Evolutionary conservation across 2,113 vertebrate species (phyloP).

Genomic region (Pampusana beccarii): DNA sequence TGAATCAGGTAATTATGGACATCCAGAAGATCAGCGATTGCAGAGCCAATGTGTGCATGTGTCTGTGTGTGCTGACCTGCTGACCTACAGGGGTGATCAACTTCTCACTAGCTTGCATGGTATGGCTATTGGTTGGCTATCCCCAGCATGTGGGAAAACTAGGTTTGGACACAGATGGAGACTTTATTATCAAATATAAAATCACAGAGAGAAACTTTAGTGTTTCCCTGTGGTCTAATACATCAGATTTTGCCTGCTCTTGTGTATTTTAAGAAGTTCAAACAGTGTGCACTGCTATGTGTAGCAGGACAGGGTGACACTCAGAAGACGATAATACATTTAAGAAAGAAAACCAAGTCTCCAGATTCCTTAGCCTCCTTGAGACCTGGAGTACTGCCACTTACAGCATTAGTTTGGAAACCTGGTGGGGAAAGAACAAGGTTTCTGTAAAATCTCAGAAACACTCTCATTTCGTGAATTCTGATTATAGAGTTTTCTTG

Average conservation of each 20-base stretch:
- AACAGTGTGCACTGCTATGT: background rate
- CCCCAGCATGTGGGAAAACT: background rate
- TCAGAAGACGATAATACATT: background rate
- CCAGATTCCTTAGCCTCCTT: background rate
- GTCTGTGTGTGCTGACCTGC: background rate
- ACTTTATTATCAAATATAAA: background rate
- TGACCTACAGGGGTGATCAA: background rate
- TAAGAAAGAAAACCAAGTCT: background rate
- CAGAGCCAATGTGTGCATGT: background rate
- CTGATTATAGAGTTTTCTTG: background rate
- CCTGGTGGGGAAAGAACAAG: background rate
- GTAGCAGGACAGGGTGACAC: background rate
- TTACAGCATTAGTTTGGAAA: background rate
- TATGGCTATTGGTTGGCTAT: background rate
- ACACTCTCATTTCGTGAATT: background rate
- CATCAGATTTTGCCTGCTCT: background rate
- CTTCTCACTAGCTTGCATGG: background rate
- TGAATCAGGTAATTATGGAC: background rate
- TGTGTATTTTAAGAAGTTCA: background rate
- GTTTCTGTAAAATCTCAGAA: background rate
- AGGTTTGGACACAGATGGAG: background rate
- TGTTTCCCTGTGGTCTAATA: background rate
- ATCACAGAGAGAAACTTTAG: background rate
- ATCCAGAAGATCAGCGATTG: background rate
- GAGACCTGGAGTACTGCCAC: background rate